Evolutionary conservation across 2,888 invertebrate genomes (phyloP).

Genomic region (Sinelater perroti): DNA sequence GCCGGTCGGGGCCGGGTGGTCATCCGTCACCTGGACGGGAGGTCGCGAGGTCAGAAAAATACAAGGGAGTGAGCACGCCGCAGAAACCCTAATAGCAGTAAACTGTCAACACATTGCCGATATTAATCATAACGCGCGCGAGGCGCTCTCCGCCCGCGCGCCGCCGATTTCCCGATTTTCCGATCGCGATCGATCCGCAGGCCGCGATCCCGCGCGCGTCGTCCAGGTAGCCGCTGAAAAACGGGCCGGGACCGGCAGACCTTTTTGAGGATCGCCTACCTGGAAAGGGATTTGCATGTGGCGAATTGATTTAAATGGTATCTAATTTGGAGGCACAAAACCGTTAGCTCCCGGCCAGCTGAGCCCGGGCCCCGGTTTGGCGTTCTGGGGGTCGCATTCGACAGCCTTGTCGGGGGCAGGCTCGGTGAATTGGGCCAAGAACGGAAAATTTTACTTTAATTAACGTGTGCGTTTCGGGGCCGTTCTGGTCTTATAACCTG

Average conservation of each 20-base stretch:
- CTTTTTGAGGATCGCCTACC: constrained; percentile 52
- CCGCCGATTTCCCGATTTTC: background rate
- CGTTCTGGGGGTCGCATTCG: no score
- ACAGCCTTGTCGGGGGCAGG: no score
- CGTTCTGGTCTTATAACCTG: no score
- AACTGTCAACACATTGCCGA: constrained; percentile 62
- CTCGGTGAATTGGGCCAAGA: no score
- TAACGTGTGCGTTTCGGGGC: no score
- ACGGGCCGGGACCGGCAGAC: constrained; percentile 15
- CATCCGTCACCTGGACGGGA: constrained; percentile 54
- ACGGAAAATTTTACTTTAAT: no score
- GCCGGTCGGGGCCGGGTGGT: constrained; percentile 52
- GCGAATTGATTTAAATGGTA: constrained; percentile 47
- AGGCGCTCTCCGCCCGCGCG: background rate
- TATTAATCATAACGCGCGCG: constrained; percentile 61
- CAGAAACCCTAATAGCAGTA: constrained; percentile 61
- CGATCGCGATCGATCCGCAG: background rate
- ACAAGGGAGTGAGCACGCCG: constrained; percentile 62
- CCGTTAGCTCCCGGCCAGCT: constrained; percentile 6
- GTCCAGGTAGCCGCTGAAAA: no score
- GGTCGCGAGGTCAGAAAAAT: constrained; percentile 50
- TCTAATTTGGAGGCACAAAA: constrained; percentile 4
- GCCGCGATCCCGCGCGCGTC: background rate
- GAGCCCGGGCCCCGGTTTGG: no score
- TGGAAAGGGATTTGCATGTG: constrained; percentile 51